Base-by-base conservation (phyloP, 2,797 vertebrate genomes). In the Buphagus erythrorhynchus region DNA sequence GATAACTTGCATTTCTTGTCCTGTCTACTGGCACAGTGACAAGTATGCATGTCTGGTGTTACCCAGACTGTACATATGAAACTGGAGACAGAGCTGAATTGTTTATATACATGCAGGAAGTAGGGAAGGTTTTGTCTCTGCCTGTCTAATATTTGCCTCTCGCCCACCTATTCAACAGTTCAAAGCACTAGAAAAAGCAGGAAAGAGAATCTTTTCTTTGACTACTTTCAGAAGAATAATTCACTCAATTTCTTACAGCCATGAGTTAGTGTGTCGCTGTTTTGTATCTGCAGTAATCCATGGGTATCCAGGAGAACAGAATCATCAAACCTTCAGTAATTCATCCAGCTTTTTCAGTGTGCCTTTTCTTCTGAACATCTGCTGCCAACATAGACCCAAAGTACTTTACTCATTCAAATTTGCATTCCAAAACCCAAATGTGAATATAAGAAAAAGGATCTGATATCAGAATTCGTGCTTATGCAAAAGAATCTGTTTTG, bases 401-500 rank as follows among this genome's bases (percentile, higher is more conserved):
- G 61, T 79, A 61, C 68, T 95, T 82, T 16, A 22, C 51, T 89
- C 29, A 33, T 74, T 77, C 57, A 65, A 20, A 95, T 94, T 93
- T 95, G 79, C 76, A 90, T 95, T 95, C 69, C 62, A 92, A 94
- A 95, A 58, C 71, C 48, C 31, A 49, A 86, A 79, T 63, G 43
- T 69, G 77, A 78, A 72, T 77, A 46, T 69, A 83, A 66, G 58
- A 69, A 69, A 69, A 83, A 76, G 45, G 67, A 54, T 48, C 55
- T 90, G 63, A 81, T 40, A 71, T 82, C 73, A 84, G 62, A 88
- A 88, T 90, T 88, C 55, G 58, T 81, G 35, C 43, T 90, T 21
- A 19, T 59, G 59, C 55, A 84, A 81, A 40, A 75, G 8, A 72
- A 57, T 57, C 7, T 42, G 22, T 15, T 33, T 7, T 3, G 7